These are phyloP conservation scores for Podiceps cristatus DNA, from an alignment of 2,113 vertebrate species.

Conservation along the genomic window DNA sequence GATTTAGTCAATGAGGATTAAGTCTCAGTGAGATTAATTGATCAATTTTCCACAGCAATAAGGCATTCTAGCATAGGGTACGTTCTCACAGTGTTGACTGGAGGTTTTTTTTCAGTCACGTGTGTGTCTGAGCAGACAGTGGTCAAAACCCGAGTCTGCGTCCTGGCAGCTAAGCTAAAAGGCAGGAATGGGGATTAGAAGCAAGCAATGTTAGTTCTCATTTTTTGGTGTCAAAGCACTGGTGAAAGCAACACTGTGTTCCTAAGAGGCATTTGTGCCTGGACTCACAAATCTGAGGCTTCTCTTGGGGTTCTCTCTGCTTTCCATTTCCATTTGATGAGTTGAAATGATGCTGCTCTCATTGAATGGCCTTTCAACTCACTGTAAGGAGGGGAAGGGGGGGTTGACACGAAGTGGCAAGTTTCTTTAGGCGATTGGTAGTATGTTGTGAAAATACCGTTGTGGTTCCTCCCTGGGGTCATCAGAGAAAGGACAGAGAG, in stretches of 20 bases:
- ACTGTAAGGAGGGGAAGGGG: background rate
- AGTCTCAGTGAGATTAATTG: background rate
- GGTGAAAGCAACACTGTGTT: background rate
- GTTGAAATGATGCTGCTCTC: background rate
- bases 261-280: background rate
- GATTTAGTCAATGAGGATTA: background rate
- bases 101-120: background rate
- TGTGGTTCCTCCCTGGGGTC: background rate
- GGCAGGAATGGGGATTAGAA: background rate
- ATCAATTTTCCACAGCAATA: background rate
- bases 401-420: background rate
- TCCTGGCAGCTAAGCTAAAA: background rate
- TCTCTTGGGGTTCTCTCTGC: background rate
- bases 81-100: fast-evolving
- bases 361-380: background rate
- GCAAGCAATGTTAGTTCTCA: background rate
- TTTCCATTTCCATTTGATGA: background rate
- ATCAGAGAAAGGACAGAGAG: background rate
- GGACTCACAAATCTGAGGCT: background rate
- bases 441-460: background rate
- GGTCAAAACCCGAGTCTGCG: background rate
- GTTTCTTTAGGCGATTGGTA: background rate
- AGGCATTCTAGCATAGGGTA: background rate
- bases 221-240: background rate
- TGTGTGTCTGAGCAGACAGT: background rate